Evolutionary conservation across 2,797 vertebrate species (phyloP), one percentile per base, ranked within the genome.

Genomic region (Apogon hyalosoma): DNA sequence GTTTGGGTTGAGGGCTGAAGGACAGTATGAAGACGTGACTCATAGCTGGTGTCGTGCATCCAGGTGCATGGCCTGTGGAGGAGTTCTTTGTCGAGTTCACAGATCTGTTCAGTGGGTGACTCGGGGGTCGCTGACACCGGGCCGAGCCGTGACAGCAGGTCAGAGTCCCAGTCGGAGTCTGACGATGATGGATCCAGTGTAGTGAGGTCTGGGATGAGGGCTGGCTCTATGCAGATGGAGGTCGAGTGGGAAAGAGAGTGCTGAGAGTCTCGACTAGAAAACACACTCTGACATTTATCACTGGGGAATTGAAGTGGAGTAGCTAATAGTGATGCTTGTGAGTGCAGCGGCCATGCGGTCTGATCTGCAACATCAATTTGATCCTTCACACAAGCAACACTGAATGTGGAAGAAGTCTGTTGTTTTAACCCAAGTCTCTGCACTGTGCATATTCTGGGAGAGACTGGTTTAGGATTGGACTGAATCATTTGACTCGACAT

Each of bases 81-180:
- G 51, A 92, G 47, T 0, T 85, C 93, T 42, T 84, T 64, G 77
- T 93, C 87, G 0, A 87, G 69, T 3, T 84, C 46, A 0, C 33
- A 47, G 58, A 13, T 63, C 11, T 39, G 73, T 21, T 53, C 56
- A 3, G 52, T 0, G 21, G 74, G 53, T 0, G 41, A 28, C 16
- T 31, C 57, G 1, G 71, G 52, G 0, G 56, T 15, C 0, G 62
- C 60, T 0, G 40, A 73, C 5, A 55, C 19, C 0, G 63, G 52
- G 0, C 3, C 45, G 0, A 90, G 82, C 0, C 52, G 58, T 0
- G 92, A 88, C 57, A 94, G 64, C 59, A 96, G 86, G 31, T 88
- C 89, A 1, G 77, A 71, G 68, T 91, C 93, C 94, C 91, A 93
- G 68, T 92, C 91, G 0, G 92, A 92, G 45, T 87, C 87, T 0